Base-by-base conservation (phyloP, 2,888 invertebrate species). In the Dryomyza anilis region DNA sequence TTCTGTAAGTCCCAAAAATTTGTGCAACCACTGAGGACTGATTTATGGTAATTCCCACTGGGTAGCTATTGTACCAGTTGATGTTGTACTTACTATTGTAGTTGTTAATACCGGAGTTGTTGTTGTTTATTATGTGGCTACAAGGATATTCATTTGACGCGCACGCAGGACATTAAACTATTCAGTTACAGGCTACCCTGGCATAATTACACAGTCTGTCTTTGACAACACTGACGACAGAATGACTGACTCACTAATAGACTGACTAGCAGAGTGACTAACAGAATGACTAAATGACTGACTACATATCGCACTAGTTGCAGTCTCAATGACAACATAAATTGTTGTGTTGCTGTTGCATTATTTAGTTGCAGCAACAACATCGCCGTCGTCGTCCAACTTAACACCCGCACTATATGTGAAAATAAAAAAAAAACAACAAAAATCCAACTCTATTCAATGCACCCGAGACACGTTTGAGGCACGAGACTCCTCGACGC, bases 181-280 rank as follows among this genome's bases (percentile, higher is more conserved):
- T 61, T 53, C 43, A 61, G 61, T 53, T 61, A 43, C 29, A 52
- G 53, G 36, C 61, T 61, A 43, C 53, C 43, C 25, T 39, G 53
- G 61, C 61, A 61, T 61, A 61, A 61, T 61, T 61, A 61, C n/a
- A n/a, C 45, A 43, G 61, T 43, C 27, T 53, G 36, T 53, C 53
- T 43, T 53, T 52, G 61, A 36, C 39, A 23, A 25, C 16, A 23
- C 21, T 33, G 46, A 48, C 30, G 48, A 48, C 46, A 48, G 59
- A 46, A 59, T 33, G n/a, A n/a, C n/a, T n/a, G n/a, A n/a, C n/a
- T n/a, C n/a, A n/a, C n/a, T n/a, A n/a, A n/a, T n/a, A n/a, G n/a
- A n/a, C n/a, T 10, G 10, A 1, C 8, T 43, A 43, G 43, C 16
- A n/a, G 43, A 10, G 43, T 43, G 2, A 16, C n/a, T 43, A 43